Evolutionary conservation across 2,888 invertebrate species (phyloP), one percentile per base, ranked within the genome.

Genomic region (Adineta ricciae): DNA sequence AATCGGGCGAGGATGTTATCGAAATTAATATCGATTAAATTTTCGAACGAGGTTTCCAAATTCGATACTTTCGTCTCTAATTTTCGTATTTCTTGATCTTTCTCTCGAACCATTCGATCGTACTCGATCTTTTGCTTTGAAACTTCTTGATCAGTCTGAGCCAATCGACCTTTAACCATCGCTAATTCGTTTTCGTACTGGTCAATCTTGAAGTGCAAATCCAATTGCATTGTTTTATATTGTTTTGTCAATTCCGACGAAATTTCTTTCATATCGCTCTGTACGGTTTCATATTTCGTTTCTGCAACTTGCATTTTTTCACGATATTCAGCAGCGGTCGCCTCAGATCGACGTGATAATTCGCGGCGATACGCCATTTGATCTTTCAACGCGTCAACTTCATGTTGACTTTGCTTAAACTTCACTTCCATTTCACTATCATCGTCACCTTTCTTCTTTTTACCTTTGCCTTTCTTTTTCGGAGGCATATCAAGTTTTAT

Each of bases 201-300:
- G 56, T 52, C 52, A 24, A 85, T 82, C 83, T 84, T 85, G 27
- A 83, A 73, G 24, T 32, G 41, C 73, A 85, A 73, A 27, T 85
- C 85, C 83, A 78, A 83, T 83, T 85, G 85, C 83, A 85, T 73
- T 32, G 83, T 85, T 50, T 85, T 85, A 72, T 85, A 85, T 49
- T 85, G 85, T 83, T 85, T 83, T 7, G 85, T 85, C 24, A 85
- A 36, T 73, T 73, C 64, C 46, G 85, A 83, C 27, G 72, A 83
- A 24, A 83, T 41, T 16, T 83, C 50, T 27, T 85, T 85, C 49
- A 83, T 83, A 27, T 78, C 84, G 49, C 54, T 73, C 49, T 83
- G 73, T 41, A 85, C 72, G 46, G 83, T 83, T 82, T 85, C 83
- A 46, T 83, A 32, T 32, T 84, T 73, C 8, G 56, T 50, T 46